Evolutionary conservation across 2,113 vertebrate species (phyloP), one percentile per base, ranked within the genome.

Genomic region (Hemibagrus wyckioides): DNA sequence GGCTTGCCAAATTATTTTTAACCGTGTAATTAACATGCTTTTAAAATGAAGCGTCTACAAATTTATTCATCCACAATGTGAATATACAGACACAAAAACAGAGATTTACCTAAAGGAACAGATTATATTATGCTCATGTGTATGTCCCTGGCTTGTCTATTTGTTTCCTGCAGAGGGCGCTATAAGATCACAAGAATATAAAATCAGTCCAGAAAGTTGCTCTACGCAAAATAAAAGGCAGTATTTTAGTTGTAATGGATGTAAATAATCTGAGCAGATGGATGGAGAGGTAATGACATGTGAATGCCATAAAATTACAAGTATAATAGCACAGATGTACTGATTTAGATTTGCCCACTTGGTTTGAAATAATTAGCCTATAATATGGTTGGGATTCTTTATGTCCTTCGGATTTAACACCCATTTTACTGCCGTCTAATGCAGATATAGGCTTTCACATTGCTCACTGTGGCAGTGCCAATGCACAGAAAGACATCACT

Each of bases 151-250:
- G 6, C 36, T 71, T 73, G 13, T 2, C 44, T 15, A 21, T 56
- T 17, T 69, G 56, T 79, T 17, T 61, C 41, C 87, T 65, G 69
- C 84, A 86, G 59, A 89, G 71, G 81, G 59, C n/a, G 63, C 75
- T 85, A 59, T 21, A 77, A n/a, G 25, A 54, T 59, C 28, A 82
- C 19, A 82, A 59, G 17, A 59, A 41, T 36, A 7, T n/a, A 44
- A 86, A 80, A 14, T 25, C 21, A 15, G 19, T 3, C n/a, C 44
- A 65, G 23, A 30, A 52, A n/a, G 76, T 69, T 69, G 0, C 33
- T 80, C 76, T n/a, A 6, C n/a, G 13, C 19, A 80, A 41, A 80
- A 39, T 25, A 63, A 36, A 21, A n/a, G 33, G 17, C 52, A 41
- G 50, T 71, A 56, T 85, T 85, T 57, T 75, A 75, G 14, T 19